Evolutionary conservation across 1,140 invertebrate species (phyloP).

Genomic region (Parasteatoda tepidariorum): DNA sequence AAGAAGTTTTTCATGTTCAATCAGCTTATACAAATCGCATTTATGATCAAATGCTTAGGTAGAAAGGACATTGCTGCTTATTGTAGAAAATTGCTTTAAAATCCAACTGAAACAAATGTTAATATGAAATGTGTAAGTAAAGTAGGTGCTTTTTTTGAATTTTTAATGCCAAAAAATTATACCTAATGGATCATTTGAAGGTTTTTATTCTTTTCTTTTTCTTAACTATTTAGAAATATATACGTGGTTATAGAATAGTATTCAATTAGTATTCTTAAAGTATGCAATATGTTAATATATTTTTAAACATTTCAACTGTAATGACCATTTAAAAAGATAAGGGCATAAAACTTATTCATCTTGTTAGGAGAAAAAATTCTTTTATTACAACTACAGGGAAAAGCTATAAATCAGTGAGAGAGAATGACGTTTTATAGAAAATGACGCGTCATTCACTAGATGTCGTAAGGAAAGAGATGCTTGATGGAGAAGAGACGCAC

Average conservation of each 20-base stretch:
- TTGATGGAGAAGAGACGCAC: background rate
- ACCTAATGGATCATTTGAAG: too few relatives aligned
- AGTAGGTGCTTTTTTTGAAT: too few relatives aligned
- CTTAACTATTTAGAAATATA: background rate
- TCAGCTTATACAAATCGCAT: too few relatives aligned
- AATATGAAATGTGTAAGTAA: too few relatives aligned
- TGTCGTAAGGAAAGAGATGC: background rate
- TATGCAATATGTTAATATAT: background rate
- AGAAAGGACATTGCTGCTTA: too few relatives aligned
- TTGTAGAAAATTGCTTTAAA: too few relatives aligned
- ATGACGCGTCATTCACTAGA: background rate
- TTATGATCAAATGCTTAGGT: too few relatives aligned
- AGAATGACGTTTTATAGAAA: background rate
- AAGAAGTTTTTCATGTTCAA: too few relatives aligned
- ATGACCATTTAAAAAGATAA: background rate
- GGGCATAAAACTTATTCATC: background rate
- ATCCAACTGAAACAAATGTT: too few relatives aligned
- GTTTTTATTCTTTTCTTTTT: background rate
- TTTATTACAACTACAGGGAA: background rate
- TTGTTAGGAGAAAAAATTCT: background rate
- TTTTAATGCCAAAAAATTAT: too few relatives aligned
- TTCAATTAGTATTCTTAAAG: background rate
- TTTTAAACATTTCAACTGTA: background rate
- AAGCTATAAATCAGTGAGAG: background rate
- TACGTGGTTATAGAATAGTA: background rate